phyloP scores from a whole-genome alignment of 2,797 vertebrate genomes.

The Acipenser oxyrinchus region DNA sequence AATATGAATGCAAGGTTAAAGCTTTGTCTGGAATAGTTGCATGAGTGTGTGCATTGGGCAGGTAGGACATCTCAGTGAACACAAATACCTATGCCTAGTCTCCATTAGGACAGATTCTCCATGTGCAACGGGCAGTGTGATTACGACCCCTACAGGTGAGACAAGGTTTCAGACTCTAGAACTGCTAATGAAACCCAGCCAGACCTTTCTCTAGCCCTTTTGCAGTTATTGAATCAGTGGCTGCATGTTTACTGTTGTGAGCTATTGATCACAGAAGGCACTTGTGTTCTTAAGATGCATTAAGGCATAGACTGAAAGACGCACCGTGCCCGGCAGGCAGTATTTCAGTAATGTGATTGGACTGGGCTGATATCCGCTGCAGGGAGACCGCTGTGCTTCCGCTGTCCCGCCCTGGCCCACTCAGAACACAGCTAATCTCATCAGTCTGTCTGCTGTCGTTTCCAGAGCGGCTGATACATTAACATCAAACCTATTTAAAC shows the following conservation, averaged over 20 bases:
- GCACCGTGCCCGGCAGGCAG: background rate
- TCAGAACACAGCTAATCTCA: background rate
- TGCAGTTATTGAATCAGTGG: background rate
- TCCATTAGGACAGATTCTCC: too few relatives aligned
- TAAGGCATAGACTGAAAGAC: background rate
- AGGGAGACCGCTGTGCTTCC: background rate
- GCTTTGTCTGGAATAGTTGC: too few relatives aligned
- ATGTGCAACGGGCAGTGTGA: too few relatives aligned
- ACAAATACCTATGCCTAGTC: too few relatives aligned
- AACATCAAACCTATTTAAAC: background rate
- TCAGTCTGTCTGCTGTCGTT: background rate
- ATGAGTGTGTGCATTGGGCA: too few relatives aligned
- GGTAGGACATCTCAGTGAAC: too few relatives aligned
- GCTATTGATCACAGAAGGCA: background rate
- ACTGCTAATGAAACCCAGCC: background rate
- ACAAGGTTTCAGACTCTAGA: background rate
- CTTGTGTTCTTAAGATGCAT: conserved; percentile 4
- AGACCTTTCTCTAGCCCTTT: background rate
- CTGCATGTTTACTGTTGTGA: background rate
- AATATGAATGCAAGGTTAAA: too few relatives aligned
- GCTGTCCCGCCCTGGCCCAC: background rate
- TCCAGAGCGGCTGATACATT: background rate
- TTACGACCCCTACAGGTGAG: background rate
- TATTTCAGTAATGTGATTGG: conserved; percentile 4
- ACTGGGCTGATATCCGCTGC: background rate